Conservation (phyloP, 2,113 vertebrate genomes). For the Aviceda subcristata region DNA sequence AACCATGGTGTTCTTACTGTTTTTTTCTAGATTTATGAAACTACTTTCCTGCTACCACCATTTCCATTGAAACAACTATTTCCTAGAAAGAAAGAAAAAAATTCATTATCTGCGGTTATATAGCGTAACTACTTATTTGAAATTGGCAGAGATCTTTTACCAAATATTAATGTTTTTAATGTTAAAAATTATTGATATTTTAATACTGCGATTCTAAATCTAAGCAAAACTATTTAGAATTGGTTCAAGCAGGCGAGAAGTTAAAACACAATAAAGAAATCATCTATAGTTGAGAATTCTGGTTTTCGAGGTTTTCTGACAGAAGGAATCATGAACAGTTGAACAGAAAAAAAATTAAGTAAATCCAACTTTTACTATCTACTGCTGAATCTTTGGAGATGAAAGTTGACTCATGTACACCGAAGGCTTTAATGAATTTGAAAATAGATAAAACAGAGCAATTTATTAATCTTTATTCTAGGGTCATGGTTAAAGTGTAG, state of each 20-base stretch:
- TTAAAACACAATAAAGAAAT: background rate
- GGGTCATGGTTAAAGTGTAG: background rate
- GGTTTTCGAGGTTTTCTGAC: background rate
- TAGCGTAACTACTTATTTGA: background rate
- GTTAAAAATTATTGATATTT: background rate
- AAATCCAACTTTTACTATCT: background rate
- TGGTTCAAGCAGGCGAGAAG: background rate
- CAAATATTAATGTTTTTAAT: background rate
- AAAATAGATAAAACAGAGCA: background rate
- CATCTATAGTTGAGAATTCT: background rate
- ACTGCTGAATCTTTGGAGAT: background rate
- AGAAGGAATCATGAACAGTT: background rate
- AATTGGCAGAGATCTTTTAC: background rate
- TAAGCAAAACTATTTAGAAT: background rate
- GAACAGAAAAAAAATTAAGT: background rate
- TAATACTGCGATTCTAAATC: background rate
- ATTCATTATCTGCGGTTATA: background rate
- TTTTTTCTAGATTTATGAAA: background rate
- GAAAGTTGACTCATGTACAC: background rate
- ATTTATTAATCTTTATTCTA: background rate
- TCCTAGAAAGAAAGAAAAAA: background rate
- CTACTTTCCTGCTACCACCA: background rate
- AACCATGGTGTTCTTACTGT: background rate
- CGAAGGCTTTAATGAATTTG: background rate
- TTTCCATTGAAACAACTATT: background rate